Base-by-base conservation (phyloP, 2,113 vertebrate genomes). In the Hiodon tergisus region DNA sequence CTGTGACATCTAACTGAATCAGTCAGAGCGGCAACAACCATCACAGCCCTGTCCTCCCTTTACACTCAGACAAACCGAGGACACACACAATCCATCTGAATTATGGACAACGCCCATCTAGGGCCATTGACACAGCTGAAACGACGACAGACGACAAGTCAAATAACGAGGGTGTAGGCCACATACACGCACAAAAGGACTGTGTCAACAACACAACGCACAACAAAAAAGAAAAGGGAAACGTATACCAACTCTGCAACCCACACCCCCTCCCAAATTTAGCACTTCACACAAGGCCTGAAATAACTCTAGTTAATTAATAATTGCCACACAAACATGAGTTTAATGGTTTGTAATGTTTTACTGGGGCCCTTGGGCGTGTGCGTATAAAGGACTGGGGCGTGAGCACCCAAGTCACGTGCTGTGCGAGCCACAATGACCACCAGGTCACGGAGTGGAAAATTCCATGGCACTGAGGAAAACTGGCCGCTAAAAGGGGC, bases 381-480 rank as follows among this genome's bases (percentile, higher is more conserved):
- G 31, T 31, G 31, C 31, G 31, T 31, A 31, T 31, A 31, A 31
- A 31, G 31, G 31, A 31, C 31, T 31, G 31, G 31, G 31, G 31
- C 31, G 31, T 31, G 31, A 31, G 31, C 31, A 31, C 31, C 0
- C 31, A 31, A 0, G 31, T 31, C 31, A 0, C 31, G 31, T 31
- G 31, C 31, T 31, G 31, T 2, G 31, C 31, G 31, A 3, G 14
- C 9, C 58, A 59, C 14, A 3, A 59, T 59, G 14, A 4, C 7
- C 58, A 59, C 14, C 58, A 4, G 4, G 58, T 14, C 14, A 4
- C 58, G 9, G 58, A 59, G 6, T 2, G 55, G 70, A 71, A 59
- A 59, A 71, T 71, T 71, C 70, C 70, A 71, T 48, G 17, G 50
- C 4, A 14, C 46, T 47, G 17, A 31, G 0, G 31, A 71, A 71